Conservation (phyloP, 2,888 invertebrate genomes). For the Pherbina coryleti region DNA sequence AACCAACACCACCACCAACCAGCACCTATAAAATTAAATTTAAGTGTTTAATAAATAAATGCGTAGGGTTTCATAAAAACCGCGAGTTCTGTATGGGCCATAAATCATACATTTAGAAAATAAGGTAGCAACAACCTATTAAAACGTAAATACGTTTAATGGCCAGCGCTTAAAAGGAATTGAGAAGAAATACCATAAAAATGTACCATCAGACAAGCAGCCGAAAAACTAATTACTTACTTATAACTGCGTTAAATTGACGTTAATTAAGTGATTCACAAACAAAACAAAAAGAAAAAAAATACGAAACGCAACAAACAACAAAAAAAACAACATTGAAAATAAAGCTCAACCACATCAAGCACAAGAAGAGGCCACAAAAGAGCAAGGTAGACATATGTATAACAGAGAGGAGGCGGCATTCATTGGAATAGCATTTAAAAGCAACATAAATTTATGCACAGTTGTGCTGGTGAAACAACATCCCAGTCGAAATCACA, state of each 20-base stretch:
- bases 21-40: neutral
- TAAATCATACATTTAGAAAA: neutral
- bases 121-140: neutral
- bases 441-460: neutral
- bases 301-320: neutral
- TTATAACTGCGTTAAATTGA: too few species aligned
- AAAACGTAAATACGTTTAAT: neutral
- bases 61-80: neutral
- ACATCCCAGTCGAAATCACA: too few species aligned
- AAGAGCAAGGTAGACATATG: neutral
- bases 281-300: too few species aligned
- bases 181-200: neutral
- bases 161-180: too few species aligned
- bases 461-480: too few species aligned
- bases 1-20: neutral
- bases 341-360: neutral
- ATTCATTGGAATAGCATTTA: neutral
- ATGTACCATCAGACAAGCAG: neutral
- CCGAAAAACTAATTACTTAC: neutral
- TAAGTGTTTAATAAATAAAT: constrained; percentile 9
- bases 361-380: neutral
- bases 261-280: too few species aligned
- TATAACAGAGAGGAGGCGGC: neutral
- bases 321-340: neutral
- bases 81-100: neutral